Base-by-base conservation (phyloP, 2,888 invertebrate genomes). In the Eupsilia transversa region DNA sequence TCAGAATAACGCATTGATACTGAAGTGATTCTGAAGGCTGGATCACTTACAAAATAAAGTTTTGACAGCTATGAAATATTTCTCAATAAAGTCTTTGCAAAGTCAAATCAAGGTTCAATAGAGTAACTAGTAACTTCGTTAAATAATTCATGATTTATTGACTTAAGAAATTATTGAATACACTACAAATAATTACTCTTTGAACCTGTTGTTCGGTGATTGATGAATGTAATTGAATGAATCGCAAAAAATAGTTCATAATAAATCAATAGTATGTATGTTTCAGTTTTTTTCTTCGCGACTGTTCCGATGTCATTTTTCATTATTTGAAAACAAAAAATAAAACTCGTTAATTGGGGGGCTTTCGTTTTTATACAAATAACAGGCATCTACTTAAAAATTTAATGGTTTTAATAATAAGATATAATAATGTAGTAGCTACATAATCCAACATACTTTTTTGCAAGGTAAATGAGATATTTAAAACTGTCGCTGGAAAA, bases 141-240 rank as follows among this genome's bases (percentile, higher is more conserved):
- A 71, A 69, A 71, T 64, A 71, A 66, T 71, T 64, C 6, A 72
- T 82, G 69, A 86, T 86, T 86, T 82, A 86, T 85, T 70, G 72
- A 79, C 52, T 75, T 69, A 35, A 52, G 73, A 70, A 72, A 75
- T 82, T 61, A 81, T 74, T 78, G 17, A 77, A 74, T 73, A 78
- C 61, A 77, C 76, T 70, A 73, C 46, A 59, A 74, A 74, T 77
- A 78, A 86, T 85, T 79, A 81, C 49, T 71, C 27, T 35, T 65
- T 3, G 33, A 59, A 70, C 54, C 63, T 67, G 86, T 69, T 79
- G 23, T 69, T 69, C 14, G 54, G 33, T 85, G 82, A 85, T 81
- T 79, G 56, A 84, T 84, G 33, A 56, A 72, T 33, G 1, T 67
- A 74, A 68, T 72, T 67, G 61, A 71, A 59, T 72, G 46, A 61